Evolutionary conservation across 1,140 invertebrate species (phyloP), one percentile per base, ranked within the genome.

Genomic region (Ostrea edulis): DNA sequence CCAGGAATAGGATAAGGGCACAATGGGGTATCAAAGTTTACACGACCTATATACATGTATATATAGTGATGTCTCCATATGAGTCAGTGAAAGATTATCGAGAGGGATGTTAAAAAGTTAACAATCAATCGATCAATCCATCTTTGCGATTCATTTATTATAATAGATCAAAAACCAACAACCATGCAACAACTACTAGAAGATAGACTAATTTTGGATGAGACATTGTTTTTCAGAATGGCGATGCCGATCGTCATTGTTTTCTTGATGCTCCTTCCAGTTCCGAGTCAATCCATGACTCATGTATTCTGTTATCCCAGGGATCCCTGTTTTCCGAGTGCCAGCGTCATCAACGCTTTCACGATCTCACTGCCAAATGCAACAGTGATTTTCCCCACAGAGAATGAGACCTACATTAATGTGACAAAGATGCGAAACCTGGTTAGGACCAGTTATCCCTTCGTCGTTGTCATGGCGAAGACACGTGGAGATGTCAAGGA

Each of bases 401-500:
- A 89, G n/a, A 44, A 51, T 5, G 17, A 35, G 22, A 65, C 35
- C 35, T 85, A 85, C 51, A 9, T 29, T 20, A n/a, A 14, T 20
- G 44, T 65, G 2, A 65, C 65, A 7, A 65, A 44, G 20, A 86
- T 86, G 85, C 62, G 68, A 20, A 86, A 86, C 22, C 17, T 77
- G 17, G 53, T 53, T 11, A 29, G 17, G 22, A 86, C 85, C 4
- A 85, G 68, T 51, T 89, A 84, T 35, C 88, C 88, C 4, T 53
- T 82, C 14, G n/a, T 53, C 0, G 85, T 89, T 51, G 88, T 84
- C 2, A 84, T 86, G 85, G 85, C 85, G 2, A 25, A 65, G 5
- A 71, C 88, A 8, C 51, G 51, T 5, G 71, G 86, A 8, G 90
- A 92, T 68, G 85, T 92, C 14, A 87, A 91, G 86, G 82, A 82